A percentile compares a stretch with the other conserved stretches of the same genome.
phyloP scores from a whole-genome alignment of 92 coral and sea anemone genomes.

The Porites cylindrica region DNA sequence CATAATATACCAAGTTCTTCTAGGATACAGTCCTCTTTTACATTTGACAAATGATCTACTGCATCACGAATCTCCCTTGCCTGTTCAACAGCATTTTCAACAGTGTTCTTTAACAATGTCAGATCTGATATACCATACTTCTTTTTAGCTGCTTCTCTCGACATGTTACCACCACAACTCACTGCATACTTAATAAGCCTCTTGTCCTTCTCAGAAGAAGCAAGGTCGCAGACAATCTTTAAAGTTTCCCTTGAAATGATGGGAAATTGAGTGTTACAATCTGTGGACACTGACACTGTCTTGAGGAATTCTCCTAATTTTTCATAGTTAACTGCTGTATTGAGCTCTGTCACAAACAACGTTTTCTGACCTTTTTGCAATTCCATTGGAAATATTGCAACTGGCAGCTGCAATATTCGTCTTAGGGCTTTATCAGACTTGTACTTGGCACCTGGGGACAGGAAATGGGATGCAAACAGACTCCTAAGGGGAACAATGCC shows the following conservation, averaged over 20 bases:
- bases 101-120: constrained; percentile 29
- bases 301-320: constrained; percentile 52
- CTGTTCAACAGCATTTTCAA: constrained; percentile 54
- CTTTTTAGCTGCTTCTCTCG: constrained; percentile 53
- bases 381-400: constrained; percentile 50
- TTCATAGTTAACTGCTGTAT: constrained; percentile 42
- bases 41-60: constrained; percentile 51
- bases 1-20: constrained; percentile 60
- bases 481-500: constrained; percentile 59
- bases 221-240: constrained; percentile 65
- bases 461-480: constrained; percentile 56
- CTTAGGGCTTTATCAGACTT: constrained; percentile 56
- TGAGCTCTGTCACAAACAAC: constrained; percentile 54
- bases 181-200: constrained; percentile 60
- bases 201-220: constrained; percentile 67
- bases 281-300: constrained; percentile 30
- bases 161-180: constrained; percentile 26
- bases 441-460: constrained; percentile 37
- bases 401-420: constrained; percentile 70
- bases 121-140: constrained; percentile 64
- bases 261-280: constrained; percentile 10
- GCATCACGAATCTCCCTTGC: constrained; percentile 57
- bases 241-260: constrained; percentile 62
- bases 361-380: constrained; percentile 3
- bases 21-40: constrained; percentile 52